These are phyloP conservation scores for Microcebus murinus DNA, from an alignment of 2,113 vertebrate species.

Conservation along the genomic window DNA sequence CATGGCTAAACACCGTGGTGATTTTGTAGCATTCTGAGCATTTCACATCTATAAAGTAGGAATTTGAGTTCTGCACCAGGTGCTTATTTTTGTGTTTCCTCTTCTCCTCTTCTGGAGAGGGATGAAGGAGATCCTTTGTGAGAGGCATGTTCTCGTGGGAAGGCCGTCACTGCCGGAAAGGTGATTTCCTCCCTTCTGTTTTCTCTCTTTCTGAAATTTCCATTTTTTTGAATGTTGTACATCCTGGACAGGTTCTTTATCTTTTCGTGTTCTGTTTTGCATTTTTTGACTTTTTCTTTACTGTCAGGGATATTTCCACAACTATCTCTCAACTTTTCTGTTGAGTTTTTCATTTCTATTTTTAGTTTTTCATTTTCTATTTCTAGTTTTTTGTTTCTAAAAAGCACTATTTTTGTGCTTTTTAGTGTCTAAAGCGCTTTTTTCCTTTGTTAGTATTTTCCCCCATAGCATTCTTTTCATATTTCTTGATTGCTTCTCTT, in stretches of 20 bases:
- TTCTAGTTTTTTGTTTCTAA: conserved; percentile 5
- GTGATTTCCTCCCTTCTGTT: not conserved
- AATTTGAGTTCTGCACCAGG: too few relatives aligned
- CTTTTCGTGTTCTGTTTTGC: not conserved
- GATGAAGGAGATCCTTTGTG: too few relatives aligned
- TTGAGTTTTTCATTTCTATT: conserved; percentile 36
- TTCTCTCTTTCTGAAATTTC: not conserved
- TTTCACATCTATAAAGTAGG: too few relatives aligned
- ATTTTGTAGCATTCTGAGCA: too few relatives aligned
- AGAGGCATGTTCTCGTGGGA: too few relatives aligned
- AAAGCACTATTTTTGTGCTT: not conserved
- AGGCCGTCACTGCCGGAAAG: too few relatives aligned
- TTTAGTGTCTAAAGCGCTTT: not conserved
- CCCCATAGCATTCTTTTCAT: not conserved
- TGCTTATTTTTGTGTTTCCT: too few relatives aligned
- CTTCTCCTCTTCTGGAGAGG: too few relatives aligned
- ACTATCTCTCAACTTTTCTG: not conserved
- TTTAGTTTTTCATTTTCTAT: conserved; percentile 39
- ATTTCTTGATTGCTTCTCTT: conserved; percentile 5
- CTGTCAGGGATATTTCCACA: not conserved
- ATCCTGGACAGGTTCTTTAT: not conserved
- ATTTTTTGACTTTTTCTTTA: not conserved
- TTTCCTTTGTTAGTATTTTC: not conserved
- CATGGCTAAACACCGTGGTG: too few relatives aligned
- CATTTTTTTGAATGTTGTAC: not conserved